These are phyloP conservation scores for Oncorhynchus mykiss DNA, from an alignment of 2,113 vertebrate species.

Conservation along the genomic window DNA sequence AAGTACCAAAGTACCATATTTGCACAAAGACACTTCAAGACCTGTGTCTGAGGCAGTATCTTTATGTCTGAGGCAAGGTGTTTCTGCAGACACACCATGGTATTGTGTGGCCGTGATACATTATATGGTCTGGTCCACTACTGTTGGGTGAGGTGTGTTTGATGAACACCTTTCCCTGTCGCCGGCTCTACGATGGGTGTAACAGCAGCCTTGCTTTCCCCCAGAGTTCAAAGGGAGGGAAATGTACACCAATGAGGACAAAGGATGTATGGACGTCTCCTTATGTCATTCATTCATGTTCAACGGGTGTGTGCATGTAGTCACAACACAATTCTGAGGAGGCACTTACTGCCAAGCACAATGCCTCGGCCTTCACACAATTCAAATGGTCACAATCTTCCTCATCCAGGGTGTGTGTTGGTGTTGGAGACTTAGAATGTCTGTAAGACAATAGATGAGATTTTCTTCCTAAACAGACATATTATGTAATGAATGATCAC, in stretches of 20 bases:
- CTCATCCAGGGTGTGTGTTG: too few relatives aligned
- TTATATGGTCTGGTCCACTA: constrained; percentile 41
- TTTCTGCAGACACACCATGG: constrained; percentile 35
- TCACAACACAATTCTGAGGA: constrained; percentile 4
- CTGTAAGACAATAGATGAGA: too few relatives aligned
- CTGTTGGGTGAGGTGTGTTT: constrained; percentile 26
- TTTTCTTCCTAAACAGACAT: not conserved
- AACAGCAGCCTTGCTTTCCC: constrained; percentile 3
- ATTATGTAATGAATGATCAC: not conserved
- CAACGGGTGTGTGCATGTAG: constrained; percentile 24
- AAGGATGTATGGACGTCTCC: constrained; percentile 15
- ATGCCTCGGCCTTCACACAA: not conserved
- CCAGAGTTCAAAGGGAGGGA: constrained; percentile 12
- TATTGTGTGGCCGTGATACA: constrained; percentile 43
- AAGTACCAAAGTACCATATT: too few relatives aligned
- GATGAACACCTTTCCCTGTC: constrained; percentile 52
- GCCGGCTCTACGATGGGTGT: not conserved
- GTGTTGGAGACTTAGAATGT: too few relatives aligned
- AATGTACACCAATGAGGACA: constrained; percentile 11
- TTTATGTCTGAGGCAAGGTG: constrained; percentile 45
- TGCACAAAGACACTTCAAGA: too few relatives aligned
- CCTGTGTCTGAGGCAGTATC: constrained; percentile 38
- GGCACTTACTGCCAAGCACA: not conserved
- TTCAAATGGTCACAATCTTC: too few relatives aligned
- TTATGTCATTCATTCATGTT: constrained; percentile 28